phyloP scores from a whole-genome alignment of 2,797 vertebrate genomes.

The Halcyon badia region DNA sequence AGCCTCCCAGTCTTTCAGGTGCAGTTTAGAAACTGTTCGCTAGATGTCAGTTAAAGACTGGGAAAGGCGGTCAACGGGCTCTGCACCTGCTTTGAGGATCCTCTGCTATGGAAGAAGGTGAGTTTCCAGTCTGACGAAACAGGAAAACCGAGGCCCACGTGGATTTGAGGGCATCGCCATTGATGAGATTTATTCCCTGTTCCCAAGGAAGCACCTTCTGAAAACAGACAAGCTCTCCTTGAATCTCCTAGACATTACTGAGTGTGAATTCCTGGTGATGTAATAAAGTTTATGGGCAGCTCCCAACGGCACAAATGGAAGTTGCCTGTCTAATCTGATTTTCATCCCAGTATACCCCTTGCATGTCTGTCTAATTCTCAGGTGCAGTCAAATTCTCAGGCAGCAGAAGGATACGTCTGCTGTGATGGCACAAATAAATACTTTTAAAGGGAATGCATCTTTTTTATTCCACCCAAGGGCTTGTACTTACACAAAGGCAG shows the following conservation, averaged over 20 bases:
- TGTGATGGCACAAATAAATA: not conserved
- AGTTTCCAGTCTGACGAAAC: not conserved
- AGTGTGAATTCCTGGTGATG: not conserved
- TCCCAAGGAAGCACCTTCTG: not conserved
- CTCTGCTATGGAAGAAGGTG: not conserved
- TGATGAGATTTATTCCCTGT: not conserved
- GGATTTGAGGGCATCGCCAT: not conserved
- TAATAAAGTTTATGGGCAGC: not conserved
- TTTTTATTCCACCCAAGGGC: not conserved
- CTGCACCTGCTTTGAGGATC: not conserved
- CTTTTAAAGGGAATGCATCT: not conserved
- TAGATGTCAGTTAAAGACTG: conserved; percentile 67
- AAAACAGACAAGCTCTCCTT: not conserved
- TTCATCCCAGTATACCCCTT: not conserved
- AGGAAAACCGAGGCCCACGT: not conserved
- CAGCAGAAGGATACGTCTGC: not conserved
- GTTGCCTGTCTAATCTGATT: not conserved
- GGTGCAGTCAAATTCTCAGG: not conserved
- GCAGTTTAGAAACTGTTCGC: conserved; percentile 52
- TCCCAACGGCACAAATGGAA: not conserved
- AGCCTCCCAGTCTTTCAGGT: not conserved
- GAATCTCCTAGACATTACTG: not conserved
- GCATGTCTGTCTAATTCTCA: not conserved
- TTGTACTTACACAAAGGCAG: not conserved
- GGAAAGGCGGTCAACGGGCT: not conserved